A percentile compares a stretch with the other conserved stretches of the same genome.
Evolutionary conservation across 2,888 invertebrate genomes (phyloP).

Genomic region (Drymonia ruficornis): DNA sequence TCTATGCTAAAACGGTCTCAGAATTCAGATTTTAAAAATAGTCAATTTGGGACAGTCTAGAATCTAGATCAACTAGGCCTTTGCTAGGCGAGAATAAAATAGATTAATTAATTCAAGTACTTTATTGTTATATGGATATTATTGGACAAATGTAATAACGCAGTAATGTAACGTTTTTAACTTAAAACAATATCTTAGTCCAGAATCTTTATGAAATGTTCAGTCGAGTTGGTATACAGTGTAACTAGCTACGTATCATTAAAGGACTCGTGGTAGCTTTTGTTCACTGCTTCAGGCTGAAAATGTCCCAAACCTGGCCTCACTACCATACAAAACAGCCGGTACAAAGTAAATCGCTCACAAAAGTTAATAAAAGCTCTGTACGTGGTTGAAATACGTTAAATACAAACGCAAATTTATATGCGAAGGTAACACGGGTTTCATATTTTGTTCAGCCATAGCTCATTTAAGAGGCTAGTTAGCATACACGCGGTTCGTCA

Average conservation of each 20-base stretch:
- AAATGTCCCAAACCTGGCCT: neutral
- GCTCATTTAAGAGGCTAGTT: neutral
- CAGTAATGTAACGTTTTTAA: no score
- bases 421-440: neutral
- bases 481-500: no score
- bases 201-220: no score
- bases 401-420: conserved; percentile 3
- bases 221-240: no score
- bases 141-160: no score
- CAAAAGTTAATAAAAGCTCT: conserved; percentile 1
- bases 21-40: conserved; percentile 40
- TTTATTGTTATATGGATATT: no score
- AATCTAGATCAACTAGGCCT: conserved; percentile 44
- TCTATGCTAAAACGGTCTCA: conserved; percentile 16
- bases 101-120: no score
- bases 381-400: conserved; percentile 4
- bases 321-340: neutral
- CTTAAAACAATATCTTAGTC: no score
- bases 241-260: no score
- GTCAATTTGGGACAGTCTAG: conserved; percentile 39
- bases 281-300: neutral
- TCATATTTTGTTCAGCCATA: neutral
- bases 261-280: neutral
- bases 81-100: conserved; percentile 13
- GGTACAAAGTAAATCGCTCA: conserved; percentile 1